These are phyloP conservation scores for Pseudorhiza aurosa DNA, from an alignment of 30 jellyfish, hydroid and myxozoan species.

Conservation along the genomic window DNA sequence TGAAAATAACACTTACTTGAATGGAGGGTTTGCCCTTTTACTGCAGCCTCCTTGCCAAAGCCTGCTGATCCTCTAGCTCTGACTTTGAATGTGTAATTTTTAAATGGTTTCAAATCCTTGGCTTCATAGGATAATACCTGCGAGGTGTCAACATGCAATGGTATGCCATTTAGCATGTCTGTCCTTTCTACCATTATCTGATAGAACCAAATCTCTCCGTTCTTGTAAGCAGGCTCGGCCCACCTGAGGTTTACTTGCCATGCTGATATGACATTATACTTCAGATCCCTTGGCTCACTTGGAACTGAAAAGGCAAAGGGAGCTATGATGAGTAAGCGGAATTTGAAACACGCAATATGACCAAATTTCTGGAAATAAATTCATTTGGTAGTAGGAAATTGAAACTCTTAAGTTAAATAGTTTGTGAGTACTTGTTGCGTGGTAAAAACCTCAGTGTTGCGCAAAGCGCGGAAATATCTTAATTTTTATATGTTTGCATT, in stretches of 20 bases:
- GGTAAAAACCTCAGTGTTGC: too few species aligned
- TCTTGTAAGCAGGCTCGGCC: background rate
- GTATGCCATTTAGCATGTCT: background rate
- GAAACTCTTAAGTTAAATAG: too few species aligned
- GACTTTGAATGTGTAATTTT: constrained; percentile 3
- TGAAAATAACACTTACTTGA: constrained; percentile 21
- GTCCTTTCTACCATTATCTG: background rate
- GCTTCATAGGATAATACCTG: background rate
- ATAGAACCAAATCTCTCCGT: constrained; percentile 35
- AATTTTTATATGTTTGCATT: too few species aligned
- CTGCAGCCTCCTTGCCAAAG: background rate
- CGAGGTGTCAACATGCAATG: background rate
- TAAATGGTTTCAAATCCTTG: constrained; percentile 10
- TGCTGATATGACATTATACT: constrained; percentile 10
- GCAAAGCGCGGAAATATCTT: too few species aligned
- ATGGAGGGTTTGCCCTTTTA: background rate
- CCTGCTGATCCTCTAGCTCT: constrained; percentile 22
- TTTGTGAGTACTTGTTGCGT: too few species aligned
- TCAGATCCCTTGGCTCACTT: constrained; percentile 4
- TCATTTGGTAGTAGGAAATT: too few species aligned
- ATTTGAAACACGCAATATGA: too few species aligned
- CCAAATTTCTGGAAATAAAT: too few species aligned
- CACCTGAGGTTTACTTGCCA: constrained; percentile 19
- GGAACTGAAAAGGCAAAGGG: constrained; percentile 26
- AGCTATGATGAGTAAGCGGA: background rate